Base-by-base conservation (phyloP, 2,797 vertebrate species). In the Pangasius krempfi region DNA sequence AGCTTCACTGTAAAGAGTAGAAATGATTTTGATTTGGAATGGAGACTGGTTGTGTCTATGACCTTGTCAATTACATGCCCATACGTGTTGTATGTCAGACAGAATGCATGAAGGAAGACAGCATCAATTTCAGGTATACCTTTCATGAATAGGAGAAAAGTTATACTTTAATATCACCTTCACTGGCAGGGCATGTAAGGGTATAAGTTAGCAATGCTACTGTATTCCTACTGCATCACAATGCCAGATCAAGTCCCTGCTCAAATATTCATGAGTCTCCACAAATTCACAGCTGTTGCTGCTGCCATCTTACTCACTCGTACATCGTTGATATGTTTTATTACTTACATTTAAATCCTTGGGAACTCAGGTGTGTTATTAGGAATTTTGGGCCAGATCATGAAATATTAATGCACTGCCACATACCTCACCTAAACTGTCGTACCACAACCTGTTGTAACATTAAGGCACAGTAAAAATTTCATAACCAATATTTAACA, bases 201-300 rank as follows among this genome's bases (percentile, higher is more conserved):
- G 85, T 88, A 88, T 89, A 89, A 84, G 86, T 89, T 85, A 85
- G 86, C 58, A 84, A 88, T 58, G 87, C 83, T 93, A 93, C 93
- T 93, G 93, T 94, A 94, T 93, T 94, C 92, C 91, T n/a, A n/a
- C n/a, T 92, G 93, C 92, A 93, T 93, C 92, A 92, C 92, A 90
- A 90, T 87, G 93, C 94, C 93, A 94, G 95, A 96, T 96, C 95
- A 93, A 95, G 95, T 96, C 95, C 93, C 95, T 95, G 93, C 95
- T 97, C 92, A 97, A 97, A 96, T 96, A 96, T 96, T 96, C 93
- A 96, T 94, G 91, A 95, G 92, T 91, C 88, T 89, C 92, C 93
- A 93, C 93, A 93, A 93, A 92, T 94, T 94, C 94, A 93, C 94
- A 95, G 95, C 94, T 89, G 73, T 92, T 87, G 75, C 84, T 76